These are phyloP conservation scores for Trogon surrucura DNA, from an alignment of 2,113 vertebrate genomes.

Conservation along the genomic window DNA sequence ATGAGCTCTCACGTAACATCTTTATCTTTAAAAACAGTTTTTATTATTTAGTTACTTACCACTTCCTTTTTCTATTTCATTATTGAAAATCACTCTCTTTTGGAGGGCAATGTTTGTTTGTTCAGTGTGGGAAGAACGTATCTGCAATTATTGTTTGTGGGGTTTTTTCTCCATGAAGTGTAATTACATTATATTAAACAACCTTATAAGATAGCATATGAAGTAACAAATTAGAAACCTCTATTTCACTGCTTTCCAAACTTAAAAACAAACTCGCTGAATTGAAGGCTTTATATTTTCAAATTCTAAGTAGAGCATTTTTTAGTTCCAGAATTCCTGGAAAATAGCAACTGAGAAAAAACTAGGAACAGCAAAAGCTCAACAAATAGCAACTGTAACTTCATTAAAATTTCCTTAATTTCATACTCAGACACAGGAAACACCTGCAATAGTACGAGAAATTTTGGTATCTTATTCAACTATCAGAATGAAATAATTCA, in stretches of 20 bases:
- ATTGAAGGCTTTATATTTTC: constrained; percentile 70
- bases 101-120: background rate
- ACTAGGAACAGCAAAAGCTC: constrained; percentile 51
- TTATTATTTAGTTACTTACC: background rate
- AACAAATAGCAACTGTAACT: constrained; percentile 58
- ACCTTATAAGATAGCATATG: constrained; percentile 49
- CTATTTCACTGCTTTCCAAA: constrained; percentile 50
- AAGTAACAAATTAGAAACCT: constrained; percentile 56
- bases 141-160: constrained; percentile 31
- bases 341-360: constrained; percentile 77
- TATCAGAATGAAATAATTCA: background rate
- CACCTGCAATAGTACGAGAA: constrained; percentile 6
- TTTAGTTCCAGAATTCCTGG: constrained; percentile 81
- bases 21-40: background rate
- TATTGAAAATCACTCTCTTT: background rate
- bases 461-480: background rate
- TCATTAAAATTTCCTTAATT: constrained; percentile 61
- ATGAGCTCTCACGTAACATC: background rate
- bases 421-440: constrained; percentile 21
- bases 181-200: constrained; percentile 60
- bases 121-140: constrained; percentile 41
- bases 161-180: constrained; percentile 37
- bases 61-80: background rate
- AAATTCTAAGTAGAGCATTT: constrained; percentile 77
- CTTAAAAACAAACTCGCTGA: constrained; percentile 64